phyloP scores from a whole-genome alignment of 64 coral and sea anemone species.

The Montipora efflorescens region DNA sequence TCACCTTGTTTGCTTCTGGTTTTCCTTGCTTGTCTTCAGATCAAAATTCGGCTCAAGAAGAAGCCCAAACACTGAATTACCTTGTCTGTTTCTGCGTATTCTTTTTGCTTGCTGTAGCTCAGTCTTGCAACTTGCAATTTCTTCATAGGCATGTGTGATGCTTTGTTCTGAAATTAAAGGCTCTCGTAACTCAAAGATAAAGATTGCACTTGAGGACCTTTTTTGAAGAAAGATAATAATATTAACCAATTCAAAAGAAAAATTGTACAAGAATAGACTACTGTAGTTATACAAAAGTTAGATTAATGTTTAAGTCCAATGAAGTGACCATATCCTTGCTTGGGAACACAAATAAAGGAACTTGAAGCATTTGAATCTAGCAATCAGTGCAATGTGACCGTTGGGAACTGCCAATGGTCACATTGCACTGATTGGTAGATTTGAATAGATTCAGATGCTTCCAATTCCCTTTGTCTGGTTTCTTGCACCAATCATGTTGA shows the following conservation, averaged over 20 bases:
- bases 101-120: slow-evolving; percentile 89
- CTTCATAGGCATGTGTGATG: slow-evolving; percentile 77
- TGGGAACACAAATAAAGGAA: too few relatives aligned
- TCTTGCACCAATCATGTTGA: too few relatives aligned
- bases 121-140: slow-evolving; percentile 84
- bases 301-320: too few relatives aligned
- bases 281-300: too few relatives aligned
- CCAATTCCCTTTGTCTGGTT: too few relatives aligned
- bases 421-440: too few relatives aligned
- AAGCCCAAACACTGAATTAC: slow-evolving; percentile 15
- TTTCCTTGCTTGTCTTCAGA: background rate
- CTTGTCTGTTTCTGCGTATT: slow-evolving; percentile 91
- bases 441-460: too few relatives aligned
- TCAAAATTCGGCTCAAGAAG: background rate
- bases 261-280: too few relatives aligned
- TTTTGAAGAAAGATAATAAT: background rate
- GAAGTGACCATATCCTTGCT: too few relatives aligned
- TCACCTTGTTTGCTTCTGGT: background rate
- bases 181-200: background rate
- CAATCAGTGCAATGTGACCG: too few relatives aligned
- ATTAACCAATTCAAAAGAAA: background rate
- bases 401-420: too few relatives aligned
- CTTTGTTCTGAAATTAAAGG: slow-evolving; percentile 67
- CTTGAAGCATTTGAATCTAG: too few relatives aligned
- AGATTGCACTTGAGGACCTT: background rate